A percentile compares a stretch with the other conserved stretches of the same genome.
Conservation (phyloP, 2,888 invertebrate species). For the Euclidia mi region DNA sequence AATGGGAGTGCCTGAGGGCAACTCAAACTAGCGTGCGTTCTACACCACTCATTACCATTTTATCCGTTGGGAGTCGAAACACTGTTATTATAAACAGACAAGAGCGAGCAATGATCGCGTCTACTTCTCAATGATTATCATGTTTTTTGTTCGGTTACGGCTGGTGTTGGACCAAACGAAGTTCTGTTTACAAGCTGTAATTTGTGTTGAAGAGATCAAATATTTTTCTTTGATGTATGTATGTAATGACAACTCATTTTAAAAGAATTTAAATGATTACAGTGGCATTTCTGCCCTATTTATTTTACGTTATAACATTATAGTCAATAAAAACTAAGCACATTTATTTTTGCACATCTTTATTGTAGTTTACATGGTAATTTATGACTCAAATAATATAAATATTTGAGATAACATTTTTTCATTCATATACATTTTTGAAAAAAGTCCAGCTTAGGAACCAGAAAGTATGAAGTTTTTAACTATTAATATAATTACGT, state of each 20-base stretch:
- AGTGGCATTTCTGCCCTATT: no score
- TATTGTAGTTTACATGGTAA: no score
- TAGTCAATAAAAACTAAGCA: no score
- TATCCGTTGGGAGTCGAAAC: constrained; percentile 76
- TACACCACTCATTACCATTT: constrained; percentile 83
- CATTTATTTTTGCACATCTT: no score
- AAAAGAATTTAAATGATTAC: constrained; percentile 16
- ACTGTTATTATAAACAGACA: constrained; percentile 85
- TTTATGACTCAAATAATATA: no score
- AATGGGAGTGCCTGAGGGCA: constrained; percentile 77
- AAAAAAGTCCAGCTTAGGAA: no score
- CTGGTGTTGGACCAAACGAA: constrained; percentile 63
- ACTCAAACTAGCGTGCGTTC: constrained; percentile 77
- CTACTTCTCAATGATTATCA: constrained; percentile 75
- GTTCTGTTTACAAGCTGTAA: constrained; percentile 40
- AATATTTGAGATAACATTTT: no score
- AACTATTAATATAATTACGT: no score
- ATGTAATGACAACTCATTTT: constrained; percentile 28
- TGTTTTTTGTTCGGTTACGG: constrained; percentile 73
- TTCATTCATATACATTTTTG: no score
- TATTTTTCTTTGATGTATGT: constrained; percentile 32
- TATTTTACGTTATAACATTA: no score
- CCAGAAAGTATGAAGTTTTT: no score
- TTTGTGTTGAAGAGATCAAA: constrained; percentile 49
- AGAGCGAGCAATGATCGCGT: constrained; percentile 84